These are phyloP conservation scores for Podiceps cristatus DNA, from an alignment of 2,113 vertebrate genomes.

Conservation along the genomic window DNA sequence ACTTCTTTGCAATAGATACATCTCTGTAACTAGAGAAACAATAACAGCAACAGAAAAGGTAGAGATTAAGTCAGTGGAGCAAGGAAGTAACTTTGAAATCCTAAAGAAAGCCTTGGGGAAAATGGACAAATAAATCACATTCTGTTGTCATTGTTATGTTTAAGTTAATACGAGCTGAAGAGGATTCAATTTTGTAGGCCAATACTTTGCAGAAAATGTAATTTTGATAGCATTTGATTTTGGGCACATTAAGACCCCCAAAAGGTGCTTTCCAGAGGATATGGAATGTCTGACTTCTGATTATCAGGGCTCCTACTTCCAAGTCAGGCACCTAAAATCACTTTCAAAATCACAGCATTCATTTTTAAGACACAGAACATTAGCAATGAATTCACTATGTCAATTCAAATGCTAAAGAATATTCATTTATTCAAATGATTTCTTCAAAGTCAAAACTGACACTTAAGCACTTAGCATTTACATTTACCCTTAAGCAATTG, in stretches of 20 bases:
- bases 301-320: neutral
- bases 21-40: neutral
- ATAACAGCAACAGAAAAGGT: neutral
- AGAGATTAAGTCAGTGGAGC: neutral
- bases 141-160: neutral
- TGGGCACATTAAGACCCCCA: neutral
- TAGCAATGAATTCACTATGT: neutral
- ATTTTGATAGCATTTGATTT: neutral
- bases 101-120: neutral
- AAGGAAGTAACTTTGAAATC: neutral
- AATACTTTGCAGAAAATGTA: neutral
- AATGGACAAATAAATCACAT: neutral
- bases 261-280: neutral
- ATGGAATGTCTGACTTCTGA: neutral
- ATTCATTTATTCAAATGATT: neutral
- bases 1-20: neutral
- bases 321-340: neutral
- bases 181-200: neutral
- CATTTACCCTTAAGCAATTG: neutral
- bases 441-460: neutral
- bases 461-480: neutral
- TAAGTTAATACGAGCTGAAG: neutral
- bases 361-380: neutral
- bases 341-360: neutral
- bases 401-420: neutral